Conservation (phyloP, 2,113 vertebrate species). For the Orientallactaga bullata region DNA sequence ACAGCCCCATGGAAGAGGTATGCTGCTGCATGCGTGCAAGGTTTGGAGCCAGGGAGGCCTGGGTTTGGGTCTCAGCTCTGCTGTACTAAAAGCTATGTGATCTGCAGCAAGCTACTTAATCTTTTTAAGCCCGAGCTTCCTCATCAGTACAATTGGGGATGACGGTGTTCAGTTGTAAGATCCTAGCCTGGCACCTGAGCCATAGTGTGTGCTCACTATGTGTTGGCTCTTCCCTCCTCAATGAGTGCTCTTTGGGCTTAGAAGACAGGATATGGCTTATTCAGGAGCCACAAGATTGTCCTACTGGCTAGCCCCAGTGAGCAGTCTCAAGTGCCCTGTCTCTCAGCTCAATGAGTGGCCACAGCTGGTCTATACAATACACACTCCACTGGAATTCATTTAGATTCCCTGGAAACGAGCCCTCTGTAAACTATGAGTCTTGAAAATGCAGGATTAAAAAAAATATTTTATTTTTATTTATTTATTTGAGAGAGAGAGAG, state of each 20-base stretch:
- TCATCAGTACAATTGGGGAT: background rate
- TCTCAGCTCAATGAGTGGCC: background rate
- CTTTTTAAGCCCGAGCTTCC: background rate
- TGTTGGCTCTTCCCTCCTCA: background rate
- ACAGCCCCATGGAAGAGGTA: slow-evolving; percentile 92
- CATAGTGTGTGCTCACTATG: background rate
- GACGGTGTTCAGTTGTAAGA: background rate
- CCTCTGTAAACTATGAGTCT: slow-evolving; percentile 2
- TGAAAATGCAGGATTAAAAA: background rate
- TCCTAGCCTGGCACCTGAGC: background rate
- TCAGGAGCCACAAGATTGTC: background rate
- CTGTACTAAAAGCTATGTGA: background rate
- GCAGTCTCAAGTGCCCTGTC: background rate
- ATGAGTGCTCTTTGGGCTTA: background rate
- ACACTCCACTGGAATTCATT: slow-evolving; percentile 7
- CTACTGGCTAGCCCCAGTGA: background rate
- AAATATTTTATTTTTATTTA: too few species aligned
- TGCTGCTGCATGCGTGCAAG: rapidly evolving
- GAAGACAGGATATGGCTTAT: background rate
- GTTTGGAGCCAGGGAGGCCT: background rate
- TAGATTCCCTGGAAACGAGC: slow-evolving; percentile 19
- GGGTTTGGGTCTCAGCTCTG: background rate
- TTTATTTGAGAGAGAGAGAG: too few species aligned
- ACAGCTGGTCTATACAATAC: slow-evolving; percentile 35
- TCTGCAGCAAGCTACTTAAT: background rate